Evolutionary conservation across 1,140 invertebrate genomes (phyloP), one percentile per base, ranked within the genome.

Genomic region (Lepeophtheirus salmonis): DNA sequence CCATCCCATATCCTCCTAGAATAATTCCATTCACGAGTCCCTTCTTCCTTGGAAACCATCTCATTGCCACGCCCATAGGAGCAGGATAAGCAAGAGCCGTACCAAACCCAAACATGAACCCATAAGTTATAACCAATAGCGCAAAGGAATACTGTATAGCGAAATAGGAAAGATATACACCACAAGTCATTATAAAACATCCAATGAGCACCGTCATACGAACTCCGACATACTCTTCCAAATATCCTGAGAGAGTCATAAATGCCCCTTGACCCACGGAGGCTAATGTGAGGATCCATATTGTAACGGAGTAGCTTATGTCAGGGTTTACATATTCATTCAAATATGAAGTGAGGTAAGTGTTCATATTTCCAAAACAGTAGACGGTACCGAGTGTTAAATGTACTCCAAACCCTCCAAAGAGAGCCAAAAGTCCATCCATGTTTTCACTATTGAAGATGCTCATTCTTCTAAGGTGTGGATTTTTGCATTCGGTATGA

Each of bases 301-400:
- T 56, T 13, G 23, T 51, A 25, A 30, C 56, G 61, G 30, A 60
- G 16, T 63, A 57, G 2, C 20, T 16, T 2, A 50, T 26, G 18
- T 64, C 64, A 56, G 21, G 64, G 61, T 62, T 65, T 13, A 64
- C 66, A 23, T 61, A 50, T 24, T 64, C 18, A 23, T 69, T 66
- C 25, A 75, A 64, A 62, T 73, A 75, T 0, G 74, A 75, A 10
- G 68, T 71, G 62, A 75, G 65, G 63, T 75, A 75, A 3, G 74
- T 72, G 51, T 66, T 72, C 63, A 75, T 65, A 57, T 74, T 74
- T 62, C 68, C 68, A 61, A 70, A 67, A 24, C 67, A 67, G 62
- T 68, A 70, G 16, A 68, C 56, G 16, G 66, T 67, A 20, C 68
- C 69, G 12, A 68, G 63, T 14, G 67, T 69, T 21, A 70, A 55